phyloP scores from a whole-genome alignment of 1,140 invertebrate species.

The Kradibia gibbosae region DNA sequence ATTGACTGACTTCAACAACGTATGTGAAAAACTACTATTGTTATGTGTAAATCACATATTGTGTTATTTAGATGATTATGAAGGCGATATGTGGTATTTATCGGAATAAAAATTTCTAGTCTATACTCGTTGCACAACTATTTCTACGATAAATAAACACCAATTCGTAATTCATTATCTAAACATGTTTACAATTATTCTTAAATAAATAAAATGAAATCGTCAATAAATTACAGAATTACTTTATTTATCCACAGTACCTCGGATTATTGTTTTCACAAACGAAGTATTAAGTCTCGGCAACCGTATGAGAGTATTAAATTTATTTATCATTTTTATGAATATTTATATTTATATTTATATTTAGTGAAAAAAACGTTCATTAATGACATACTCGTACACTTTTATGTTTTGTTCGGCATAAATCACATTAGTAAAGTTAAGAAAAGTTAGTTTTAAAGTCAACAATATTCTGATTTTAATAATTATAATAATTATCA shows the following conservation, averaged over 20 bases:
- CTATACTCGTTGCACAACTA: constrained; percentile 6
- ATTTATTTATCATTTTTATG: too few relatives aligned
- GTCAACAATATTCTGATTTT: too few relatives aligned
- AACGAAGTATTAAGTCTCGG: not conserved
- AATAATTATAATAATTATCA: too few relatives aligned
- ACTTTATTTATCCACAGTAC: not conserved
- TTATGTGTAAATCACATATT: not conserved
- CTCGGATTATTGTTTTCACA: not conserved
- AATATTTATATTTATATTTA: too few relatives aligned
- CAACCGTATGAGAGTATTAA: too few relatives aligned
- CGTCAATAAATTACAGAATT: constrained; percentile 19
- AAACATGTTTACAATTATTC: not conserved
- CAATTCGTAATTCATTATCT: constrained; percentile 22
- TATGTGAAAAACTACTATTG: not conserved
- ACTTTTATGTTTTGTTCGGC: too few relatives aligned
- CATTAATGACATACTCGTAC: too few relatives aligned
- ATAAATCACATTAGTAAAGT: too few relatives aligned
- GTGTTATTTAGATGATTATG: not conserved
- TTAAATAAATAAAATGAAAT: constrained; percentile 21
- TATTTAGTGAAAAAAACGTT: too few relatives aligned
- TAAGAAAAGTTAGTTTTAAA: too few relatives aligned
- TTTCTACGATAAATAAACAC: constrained; percentile 17
- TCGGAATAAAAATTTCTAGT: constrained; percentile 1
- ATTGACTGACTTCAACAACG: not conserved
- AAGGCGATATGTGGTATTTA: constrained; percentile 2